A percentile compares a stretch with the other conserved stretches of the same genome.
Evolutionary conservation across 2,888 invertebrate species (phyloP).

Genomic region (Anodontia alba): DNA sequence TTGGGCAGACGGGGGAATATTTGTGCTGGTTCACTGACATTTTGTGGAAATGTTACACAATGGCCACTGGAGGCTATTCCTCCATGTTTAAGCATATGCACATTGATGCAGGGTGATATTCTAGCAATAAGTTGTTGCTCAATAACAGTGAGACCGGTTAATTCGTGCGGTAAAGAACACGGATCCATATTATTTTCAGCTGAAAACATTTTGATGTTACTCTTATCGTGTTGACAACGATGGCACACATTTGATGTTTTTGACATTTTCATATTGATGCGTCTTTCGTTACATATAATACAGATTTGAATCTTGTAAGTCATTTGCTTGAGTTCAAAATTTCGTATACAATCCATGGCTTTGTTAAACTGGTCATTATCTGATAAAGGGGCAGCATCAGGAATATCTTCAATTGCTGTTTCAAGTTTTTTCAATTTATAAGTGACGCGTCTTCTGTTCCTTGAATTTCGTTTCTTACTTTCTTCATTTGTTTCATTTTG

Average conservation of each 20-base stretch:
- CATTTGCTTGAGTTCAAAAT: conserved; percentile 38
- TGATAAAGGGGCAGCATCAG: not conserved
- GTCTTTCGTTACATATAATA: not conserved
- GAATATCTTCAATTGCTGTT: too few species aligned
- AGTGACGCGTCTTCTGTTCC: not conserved
- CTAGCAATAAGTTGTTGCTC: conserved; percentile 34
- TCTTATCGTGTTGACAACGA: not conserved
- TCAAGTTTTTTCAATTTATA: not conserved
- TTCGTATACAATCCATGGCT: conserved; percentile 30
- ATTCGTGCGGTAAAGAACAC: conserved; percentile 9
- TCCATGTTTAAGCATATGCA: conserved; percentile 36
- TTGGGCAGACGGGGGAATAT: conserved; percentile 37
- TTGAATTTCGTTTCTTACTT: not conserved
- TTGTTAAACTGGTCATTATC: conserved; percentile 19
- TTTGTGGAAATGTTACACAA: conserved; percentile 56
- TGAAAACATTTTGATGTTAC: conserved; percentile 41
- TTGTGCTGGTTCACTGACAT: too few species aligned
- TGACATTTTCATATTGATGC: not conserved
- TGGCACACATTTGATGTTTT: not conserved
- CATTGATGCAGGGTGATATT: conserved; percentile 35
- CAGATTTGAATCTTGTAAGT: conserved; percentile 14
- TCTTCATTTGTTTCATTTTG: too few species aligned
- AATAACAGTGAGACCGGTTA: conserved; percentile 24
- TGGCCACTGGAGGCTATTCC: conserved; percentile 34
- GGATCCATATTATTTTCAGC: conserved; percentile 44